These are phyloP conservation scores for Harmothoe impar DNA, from an alignment of 2,888 invertebrate species.

Conservation along the genomic window DNA sequence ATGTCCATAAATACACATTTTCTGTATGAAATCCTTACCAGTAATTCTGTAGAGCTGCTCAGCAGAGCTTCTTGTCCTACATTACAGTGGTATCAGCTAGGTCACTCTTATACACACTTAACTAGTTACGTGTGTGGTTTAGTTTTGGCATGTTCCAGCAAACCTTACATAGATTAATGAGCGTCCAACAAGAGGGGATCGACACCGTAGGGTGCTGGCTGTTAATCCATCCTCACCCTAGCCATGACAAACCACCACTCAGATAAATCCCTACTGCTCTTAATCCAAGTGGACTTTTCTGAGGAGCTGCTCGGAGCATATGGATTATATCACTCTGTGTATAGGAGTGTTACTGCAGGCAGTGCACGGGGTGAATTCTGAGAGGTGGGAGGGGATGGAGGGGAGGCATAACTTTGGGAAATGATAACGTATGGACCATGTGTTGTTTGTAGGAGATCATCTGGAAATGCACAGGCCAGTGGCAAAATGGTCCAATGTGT, in stretches of 20 bases:
- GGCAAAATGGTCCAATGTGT: constrained; percentile 33
- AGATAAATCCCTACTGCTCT: constrained; percentile 14
- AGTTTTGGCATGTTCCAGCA: no score
- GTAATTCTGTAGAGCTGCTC: no score
- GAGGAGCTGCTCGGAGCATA: background rate
- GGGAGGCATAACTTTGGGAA: background rate
- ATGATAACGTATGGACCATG: constrained; percentile 5
- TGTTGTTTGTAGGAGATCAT: constrained; percentile 34
- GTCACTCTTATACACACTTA: no score
- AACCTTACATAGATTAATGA: background rate
- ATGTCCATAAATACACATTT: no score
- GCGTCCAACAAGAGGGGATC: background rate
- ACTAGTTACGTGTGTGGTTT: no score
- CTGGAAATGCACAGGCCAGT: background rate
- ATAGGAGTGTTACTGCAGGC: background rate
- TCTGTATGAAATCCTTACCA: no score
- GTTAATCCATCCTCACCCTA: constrained; percentile 22
- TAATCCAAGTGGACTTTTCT: constrained; percentile 24
- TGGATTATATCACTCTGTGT: constrained; percentile 3
- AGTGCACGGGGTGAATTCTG: background rate
- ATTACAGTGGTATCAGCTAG: no score
- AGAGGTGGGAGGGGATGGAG: background rate
- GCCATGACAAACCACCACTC: background rate
- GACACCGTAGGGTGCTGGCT: constrained; percentile 7
- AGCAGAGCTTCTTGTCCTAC: no score